Evolutionary conservation across 2,888 invertebrate species (phyloP), one percentile per base, ranked within the genome.

Genomic region (Syrista parreyssii): DNA sequence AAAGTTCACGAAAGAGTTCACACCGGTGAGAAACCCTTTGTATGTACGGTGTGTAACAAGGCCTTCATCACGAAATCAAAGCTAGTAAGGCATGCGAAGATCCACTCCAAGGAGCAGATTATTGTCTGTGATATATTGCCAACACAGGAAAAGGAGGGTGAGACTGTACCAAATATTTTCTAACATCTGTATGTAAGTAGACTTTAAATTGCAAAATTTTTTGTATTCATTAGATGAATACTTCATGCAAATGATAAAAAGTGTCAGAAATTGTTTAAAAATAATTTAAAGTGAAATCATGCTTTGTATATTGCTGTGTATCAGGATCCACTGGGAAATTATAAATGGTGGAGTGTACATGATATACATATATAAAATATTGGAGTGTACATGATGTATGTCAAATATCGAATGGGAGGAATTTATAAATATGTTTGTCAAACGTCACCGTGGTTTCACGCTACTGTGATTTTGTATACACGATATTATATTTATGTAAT

Each of bases 1-100:
- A 88, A 88, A 76, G 85, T 89, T 55, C 91, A 91, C 78, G 84
- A 88, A 81, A 84, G 89, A 55, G 84, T 87, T 34, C 91, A 91
- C 69, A 89, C 90, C 0, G 91, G 91, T 0, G 89, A 89, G 76
- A 86, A 86, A 76, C 91, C 91, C 1, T 90, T 86, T 76, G 78
- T 83, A 12, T 91, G 91, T 78, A 80, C 82, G 4, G 77, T 88
- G 15, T 91, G 91, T 77, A 81, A 82, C 4, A 91, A 91, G 80
- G 86, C 85, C 4, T 91, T 91, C 77, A 87, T 88, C 40, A 86
- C 90, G 0, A 88, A 87, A 77, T 87, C 88, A 30, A 91, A 91
- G 80, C 82, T 91, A 30, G 85, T 84, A 15, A 86, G 90, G 73
- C 91, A 91, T 74, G 74, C 84, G 30, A 87, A 88, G 77, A 88